Evolutionary conservation across 1,140 invertebrate species (phyloP), one percentile per base, ranked within the genome.

Genomic region (Paralvinella palmiformis): DNA sequence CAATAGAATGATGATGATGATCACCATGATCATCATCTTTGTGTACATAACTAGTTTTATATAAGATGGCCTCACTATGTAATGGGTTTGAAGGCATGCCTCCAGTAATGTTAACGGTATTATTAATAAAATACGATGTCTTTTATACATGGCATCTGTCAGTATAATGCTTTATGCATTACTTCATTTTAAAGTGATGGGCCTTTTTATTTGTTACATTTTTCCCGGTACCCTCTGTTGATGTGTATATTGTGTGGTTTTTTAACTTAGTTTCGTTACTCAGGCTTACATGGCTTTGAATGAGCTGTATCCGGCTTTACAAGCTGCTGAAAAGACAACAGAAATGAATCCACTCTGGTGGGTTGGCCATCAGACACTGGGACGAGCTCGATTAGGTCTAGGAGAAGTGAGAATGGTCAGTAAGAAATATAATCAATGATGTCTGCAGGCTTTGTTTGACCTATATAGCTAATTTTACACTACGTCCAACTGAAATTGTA

Each of bases 401-500:
- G 82, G 82, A 48, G 81, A 82, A 68, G 73, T 83, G 5, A 69
- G 64, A 61, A 35, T 77, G 72, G 79, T 80, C n/a, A n/a, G n/a
- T n/a, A n/a, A n/a, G n/a, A n/a, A n/a, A n/a, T n/a, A n/a, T n/a
- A n/a, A n/a, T n/a, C n/a, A n/a, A n/a, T n/a, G n/a, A n/a, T n/a
- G n/a, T n/a, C n/a, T n/a, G n/a, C n/a, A n/a, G n/a, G n/a, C n/a
- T n/a, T n/a, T n/a, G n/a, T n/a, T n/a, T n/a, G n/a, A n/a, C n/a
- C n/a, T n/a, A n/a, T n/a, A n/a, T n/a, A n/a, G n/a, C n/a, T n/a
- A n/a, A n/a, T n/a, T n/a, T n/a, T n/a, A n/a, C n/a, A n/a, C n/a
- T n/a, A n/a, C n/a, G n/a, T n/a, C n/a, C n/a, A n/a, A n/a, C n/a
- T n/a, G n/a, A n/a, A n/a, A n/a, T n/a, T n/a, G n/a, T n/a, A n/a